These are phyloP conservation scores for Stenchaetothrips biformis DNA, from an alignment of 2,888 invertebrate species.

Conservation along the genomic window DNA sequence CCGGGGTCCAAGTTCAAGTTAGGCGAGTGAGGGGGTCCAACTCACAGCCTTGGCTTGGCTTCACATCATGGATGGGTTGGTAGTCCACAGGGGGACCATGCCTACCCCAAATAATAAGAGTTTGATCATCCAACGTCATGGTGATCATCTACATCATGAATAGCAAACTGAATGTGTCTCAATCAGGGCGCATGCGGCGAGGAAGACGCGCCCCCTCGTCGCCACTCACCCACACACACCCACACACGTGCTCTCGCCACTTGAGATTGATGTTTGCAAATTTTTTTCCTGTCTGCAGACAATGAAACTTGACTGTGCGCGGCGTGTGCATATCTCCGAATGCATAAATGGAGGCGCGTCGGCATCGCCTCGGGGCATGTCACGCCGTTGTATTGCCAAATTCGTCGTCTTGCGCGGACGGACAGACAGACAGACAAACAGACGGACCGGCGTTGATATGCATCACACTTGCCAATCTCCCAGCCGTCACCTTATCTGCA, in stretches of 20 bases:
- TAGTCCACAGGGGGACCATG: too few species aligned
- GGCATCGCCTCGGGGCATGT: not conserved
- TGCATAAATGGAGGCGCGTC: not conserved
- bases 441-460: not conserved
- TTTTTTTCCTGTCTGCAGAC: conserved; percentile 10
- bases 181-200: not conserved
- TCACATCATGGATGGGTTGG: too few species aligned
- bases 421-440: not conserved
- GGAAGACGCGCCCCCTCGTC: not conserved
- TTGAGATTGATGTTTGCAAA: conserved; percentile 25
- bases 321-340: conserved; percentile 1
- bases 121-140: too few species aligned
- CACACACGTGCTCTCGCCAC: conserved; percentile 13
- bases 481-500: too few species aligned
- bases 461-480: not conserved
- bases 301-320: not conserved
- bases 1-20: too few species aligned
- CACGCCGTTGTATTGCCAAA: not conserved
- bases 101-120: too few species aligned
- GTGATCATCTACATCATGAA: not conserved
- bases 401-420: not conserved
- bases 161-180: not conserved
- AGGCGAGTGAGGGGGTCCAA: too few species aligned
- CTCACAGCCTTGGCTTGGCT: too few species aligned
- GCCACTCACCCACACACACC: not conserved